These are phyloP conservation scores for Orgyia antiqua DNA, from an alignment of 2,888 invertebrate genomes.

Conservation along the genomic window DNA sequence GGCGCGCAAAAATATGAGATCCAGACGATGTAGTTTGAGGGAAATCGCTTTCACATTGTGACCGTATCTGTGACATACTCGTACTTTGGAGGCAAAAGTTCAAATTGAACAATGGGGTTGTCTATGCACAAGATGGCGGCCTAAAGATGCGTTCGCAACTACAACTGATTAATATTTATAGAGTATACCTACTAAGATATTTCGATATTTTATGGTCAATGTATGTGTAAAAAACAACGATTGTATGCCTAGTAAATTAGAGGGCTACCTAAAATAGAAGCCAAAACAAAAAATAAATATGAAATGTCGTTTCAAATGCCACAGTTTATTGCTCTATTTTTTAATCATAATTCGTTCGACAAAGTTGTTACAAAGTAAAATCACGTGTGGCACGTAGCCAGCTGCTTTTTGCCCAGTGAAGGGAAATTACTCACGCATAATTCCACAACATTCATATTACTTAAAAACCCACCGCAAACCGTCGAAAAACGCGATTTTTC, in stretches of 20 bases:
- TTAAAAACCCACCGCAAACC: constrained; percentile 67
- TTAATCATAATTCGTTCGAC: constrained; percentile 40
- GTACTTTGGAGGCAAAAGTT: constrained; percentile 28
- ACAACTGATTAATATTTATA: constrained; percentile 26
- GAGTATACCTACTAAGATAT: constrained; percentile 5
- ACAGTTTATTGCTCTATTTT: constrained; percentile 12
- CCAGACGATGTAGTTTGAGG: constrained; percentile 24
- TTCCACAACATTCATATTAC: constrained; percentile 68
- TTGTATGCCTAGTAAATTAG: no score
- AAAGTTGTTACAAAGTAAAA: constrained; percentile 49
- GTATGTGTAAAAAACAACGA: no score
- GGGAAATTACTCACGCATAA: constrained; percentile 58
- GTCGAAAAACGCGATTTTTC: constrained; percentile 68
- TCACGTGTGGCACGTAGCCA: constrained; percentile 49
- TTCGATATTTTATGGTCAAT: no score
- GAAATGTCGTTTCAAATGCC: neutral
- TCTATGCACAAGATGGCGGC: constrained; percentile 22
- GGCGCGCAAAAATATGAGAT: constrained; percentile 38
- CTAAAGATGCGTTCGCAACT: constrained; percentile 16
- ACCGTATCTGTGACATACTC: constrained; percentile 9
- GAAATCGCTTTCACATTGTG: constrained; percentile 44
- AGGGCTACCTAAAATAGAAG: neutral
- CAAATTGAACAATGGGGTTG: constrained; percentile 29
- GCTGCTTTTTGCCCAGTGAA: constrained; percentile 48
- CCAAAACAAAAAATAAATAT: neutral